Conservation (phyloP, 2,113 vertebrate genomes). For the Nanger granti region DNA sequence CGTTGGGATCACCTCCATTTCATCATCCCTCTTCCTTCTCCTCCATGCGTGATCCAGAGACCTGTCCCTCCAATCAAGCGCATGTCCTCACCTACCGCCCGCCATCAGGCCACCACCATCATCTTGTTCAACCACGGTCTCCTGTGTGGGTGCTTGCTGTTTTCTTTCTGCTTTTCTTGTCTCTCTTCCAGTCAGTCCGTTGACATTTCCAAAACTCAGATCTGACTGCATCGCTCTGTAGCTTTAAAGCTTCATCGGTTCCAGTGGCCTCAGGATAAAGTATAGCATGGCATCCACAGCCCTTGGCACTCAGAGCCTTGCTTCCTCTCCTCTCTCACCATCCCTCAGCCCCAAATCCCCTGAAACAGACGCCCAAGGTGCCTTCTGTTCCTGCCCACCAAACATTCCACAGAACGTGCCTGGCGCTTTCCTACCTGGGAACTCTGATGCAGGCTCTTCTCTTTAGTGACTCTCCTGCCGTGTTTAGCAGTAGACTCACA, state of each 20-base stretch:
- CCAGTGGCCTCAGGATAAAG: not conserved
- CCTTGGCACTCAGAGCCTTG: not conserved
- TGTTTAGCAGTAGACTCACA: not conserved
- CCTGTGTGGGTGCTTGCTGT: not conserved
- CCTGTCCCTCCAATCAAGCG: fast-evolving
- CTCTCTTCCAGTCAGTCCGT: not conserved
- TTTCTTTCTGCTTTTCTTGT: not conserved
- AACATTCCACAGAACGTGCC: not conserved
- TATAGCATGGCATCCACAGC: fast-evolving
- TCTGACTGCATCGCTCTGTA: not conserved
- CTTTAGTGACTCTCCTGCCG: not conserved
- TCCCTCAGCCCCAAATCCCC: not conserved
- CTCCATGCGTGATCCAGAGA: not conserved
- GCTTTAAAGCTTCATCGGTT: not conserved
- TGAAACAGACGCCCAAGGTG: fast-evolving
- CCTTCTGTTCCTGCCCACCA: not conserved
- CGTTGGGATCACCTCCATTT: not conserved
- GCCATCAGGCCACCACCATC: fast-evolving
- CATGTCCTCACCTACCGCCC: fast-evolving
- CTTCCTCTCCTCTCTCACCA: not conserved
- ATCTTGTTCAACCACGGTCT: not conserved
- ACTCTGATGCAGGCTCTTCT: not conserved
- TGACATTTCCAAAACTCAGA: not conserved
- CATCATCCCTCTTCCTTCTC: not conserved
- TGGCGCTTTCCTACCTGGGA: not conserved